Percentiles rank a stretch among this genome's conserved stretches.
These are phyloP conservation scores for Epistrophe eligans DNA, from an alignment of 2,888 invertebrate species.

Conservation along the genomic window DNA sequence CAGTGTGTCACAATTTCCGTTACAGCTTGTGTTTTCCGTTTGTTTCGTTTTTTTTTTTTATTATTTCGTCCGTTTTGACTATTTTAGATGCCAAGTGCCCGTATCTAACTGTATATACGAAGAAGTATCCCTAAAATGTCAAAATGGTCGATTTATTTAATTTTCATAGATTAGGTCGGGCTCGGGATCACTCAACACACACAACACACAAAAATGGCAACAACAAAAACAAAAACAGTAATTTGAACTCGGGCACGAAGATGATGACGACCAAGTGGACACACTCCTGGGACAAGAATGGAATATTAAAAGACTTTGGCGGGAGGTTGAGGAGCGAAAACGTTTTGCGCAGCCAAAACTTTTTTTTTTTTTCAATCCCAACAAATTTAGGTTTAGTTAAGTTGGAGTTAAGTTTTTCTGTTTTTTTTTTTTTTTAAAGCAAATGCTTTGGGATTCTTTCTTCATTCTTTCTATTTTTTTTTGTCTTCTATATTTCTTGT, in stretches of 20 bases:
- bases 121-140: slow-evolving; percentile 79
- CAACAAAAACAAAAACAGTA: slow-evolving; percentile 52
- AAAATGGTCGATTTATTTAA: slow-evolving; percentile 82
- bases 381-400: slow-evolving; percentile 47
- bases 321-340: slow-evolving; percentile 24
- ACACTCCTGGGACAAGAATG: slow-evolving; percentile 53
- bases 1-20: slow-evolving; percentile 71
- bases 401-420: slow-evolving; percentile 27
- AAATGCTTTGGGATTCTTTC: slow-evolving; percentile 30
- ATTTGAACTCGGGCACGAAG: slow-evolving; percentile 50
- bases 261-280: slow-evolving; percentile 32
- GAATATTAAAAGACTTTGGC: slow-evolving; percentile 59
- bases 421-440: slow-evolving; percentile 21
- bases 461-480: slow-evolving; percentile 11
- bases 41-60: slow-evolving; percentile 10
- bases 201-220: slow-evolving; percentile 40
- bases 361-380: slow-evolving; percentile 44
- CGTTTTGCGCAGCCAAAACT: slow-evolving; percentile 62
- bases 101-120: slow-evolving; percentile 42
- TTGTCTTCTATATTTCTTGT: slow-evolving; percentile 22
- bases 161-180: slow-evolving; percentile 78
- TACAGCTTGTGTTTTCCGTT: slow-evolving; percentile 51
- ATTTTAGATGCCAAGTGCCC: slow-evolving; percentile 60
- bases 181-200: slow-evolving; percentile 56
- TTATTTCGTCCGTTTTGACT: slow-evolving; percentile 11